These are phyloP conservation scores for Uria lomvia DNA, from an alignment of 2,113 vertebrate genomes.

Conservation along the genomic window DNA sequence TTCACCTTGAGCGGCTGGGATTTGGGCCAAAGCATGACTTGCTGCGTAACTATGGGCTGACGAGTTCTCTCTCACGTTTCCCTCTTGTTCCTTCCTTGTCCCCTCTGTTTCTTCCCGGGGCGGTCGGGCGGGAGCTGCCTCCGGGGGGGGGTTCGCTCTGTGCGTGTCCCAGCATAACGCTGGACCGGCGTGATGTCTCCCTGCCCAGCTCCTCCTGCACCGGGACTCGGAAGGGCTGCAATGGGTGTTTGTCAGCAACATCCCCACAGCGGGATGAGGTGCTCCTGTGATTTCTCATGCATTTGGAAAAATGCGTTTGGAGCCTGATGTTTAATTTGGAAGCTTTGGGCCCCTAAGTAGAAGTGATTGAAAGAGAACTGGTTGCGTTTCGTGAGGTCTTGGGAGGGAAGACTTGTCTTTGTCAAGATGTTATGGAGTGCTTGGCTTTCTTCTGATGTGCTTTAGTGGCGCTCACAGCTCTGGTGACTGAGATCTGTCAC, in stretches of 20 bases:
- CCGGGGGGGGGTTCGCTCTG: neutral
- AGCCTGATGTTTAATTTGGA: neutral
- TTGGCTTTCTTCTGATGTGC: neutral
- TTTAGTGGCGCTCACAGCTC: neutral
- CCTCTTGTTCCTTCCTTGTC: neutral
- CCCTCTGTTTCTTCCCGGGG: neutral
- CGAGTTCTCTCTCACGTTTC: neutral
- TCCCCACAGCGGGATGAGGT: neutral
- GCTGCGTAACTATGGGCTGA: neutral
- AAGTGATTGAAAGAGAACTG: neutral
- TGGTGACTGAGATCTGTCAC: neutral
- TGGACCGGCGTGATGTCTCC: neutral
- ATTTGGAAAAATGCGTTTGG: neutral
- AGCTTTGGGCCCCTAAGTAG: neutral
- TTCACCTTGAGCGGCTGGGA: conserved; percentile 45
- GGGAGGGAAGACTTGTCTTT: neutral
- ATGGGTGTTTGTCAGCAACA: accelerated
- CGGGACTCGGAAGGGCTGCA: neutral
- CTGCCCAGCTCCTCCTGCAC: neutral
- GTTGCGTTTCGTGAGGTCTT: neutral
- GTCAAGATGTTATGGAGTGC: neutral
- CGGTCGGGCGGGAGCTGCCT: neutral
- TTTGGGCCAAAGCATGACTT: neutral
- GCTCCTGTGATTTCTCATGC: neutral
- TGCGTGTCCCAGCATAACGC: neutral